Base-by-base conservation (phyloP, 2,888 invertebrate genomes). In the Rhorus exstirpatorius region DNA sequence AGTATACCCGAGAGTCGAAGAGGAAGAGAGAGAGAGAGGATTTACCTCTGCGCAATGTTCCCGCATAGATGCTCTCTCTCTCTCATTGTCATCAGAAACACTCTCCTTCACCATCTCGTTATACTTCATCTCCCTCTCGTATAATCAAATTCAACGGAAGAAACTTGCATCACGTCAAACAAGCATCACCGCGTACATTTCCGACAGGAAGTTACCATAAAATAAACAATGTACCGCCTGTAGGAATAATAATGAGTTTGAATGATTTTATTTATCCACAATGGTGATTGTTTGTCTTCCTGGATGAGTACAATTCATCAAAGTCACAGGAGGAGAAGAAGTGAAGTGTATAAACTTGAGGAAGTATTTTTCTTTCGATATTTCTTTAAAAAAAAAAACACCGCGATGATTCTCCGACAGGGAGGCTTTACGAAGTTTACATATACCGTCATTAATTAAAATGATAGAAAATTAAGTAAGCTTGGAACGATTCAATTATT, bases 81-180 rank as follows among this genome's bases (percentile, higher is more conserved):
- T 60, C 61, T 38, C 41, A 14, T 6, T 58, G 7, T 24, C 35
- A 19, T 35, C 60, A 12, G 12, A 38, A 35, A 14, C 10, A 35
- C 31, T 26, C 41, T 31, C 31, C 53, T 61, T 51, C 19, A 12
- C 14, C 53, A 46, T 14, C 7, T 2, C 24, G 1, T 2, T 10
- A 14, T 21, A 58, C 24, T 35, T 26, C 26, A 31, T 51, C 67
- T 7, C 63, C 31, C 46, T 41, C 24, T 31, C 65, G 61, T 53
- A 17, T 53, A 81, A 77, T 77, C 60, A 77, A 72, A 81, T 72
- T 63, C 71, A 63, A 51, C 65, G 58, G 58, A 76, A 65, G 77
- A 68, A 72, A 55, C 77, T 76, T 63, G 67, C 67, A 10, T 72
- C 72, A 24, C 51, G 61, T 72, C 77, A 77, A 77, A 81, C 77